Base-by-base conservation (phyloP, 2,888 invertebrate genomes). In the Drosophila buzzatii region DNA sequence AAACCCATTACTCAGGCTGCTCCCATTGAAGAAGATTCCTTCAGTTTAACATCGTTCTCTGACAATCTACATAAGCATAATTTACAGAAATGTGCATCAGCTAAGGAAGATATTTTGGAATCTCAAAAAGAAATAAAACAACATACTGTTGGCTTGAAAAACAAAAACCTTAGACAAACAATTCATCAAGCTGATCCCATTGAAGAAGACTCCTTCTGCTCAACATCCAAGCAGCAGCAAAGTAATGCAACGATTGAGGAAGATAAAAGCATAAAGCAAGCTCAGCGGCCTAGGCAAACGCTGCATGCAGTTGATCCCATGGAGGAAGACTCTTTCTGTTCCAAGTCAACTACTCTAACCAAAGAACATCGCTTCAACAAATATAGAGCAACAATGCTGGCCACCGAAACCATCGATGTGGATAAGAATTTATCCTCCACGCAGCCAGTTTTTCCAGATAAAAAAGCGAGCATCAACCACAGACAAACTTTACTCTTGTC, bases 311-410 rank as follows among this genome's bases (percentile, higher is more conserved):
- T 37, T 6, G 68, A 74, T 14, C 23, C 60, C 9, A 74, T 74
- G 39, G 44, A 73, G 7, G 73, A 73, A 20, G 73, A 68, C 52
- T 61, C 63, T 0, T 18, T 69, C 16, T 44, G 66, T n/a, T 31
- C 16, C 18, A 37, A 63, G 6, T 16, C 45, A 31, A n/a, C 20
- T 6, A n/a, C 18, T 35, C 33, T 18, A 16, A 41, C 55, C n/a
- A 33, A 23, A 6, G 39, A 39, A n/a, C 35, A 18, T 12, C 35
- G 8, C 10, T 10, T 16, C 39, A 41, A 9, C 16, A 49, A 39
- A 18, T 31, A 16, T 10, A 39, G 39, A 16, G 10, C 20, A 39
- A 39, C 31, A 7, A 18, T 49, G 49, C 49, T 20, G 3, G 3
- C 2, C 16, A 31, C 37, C 18, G 59, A 59, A 10, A 0, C 9